phyloP scores from a whole-genome alignment of 2,113 vertebrate genomes.

The Elachura formosa region DNA sequence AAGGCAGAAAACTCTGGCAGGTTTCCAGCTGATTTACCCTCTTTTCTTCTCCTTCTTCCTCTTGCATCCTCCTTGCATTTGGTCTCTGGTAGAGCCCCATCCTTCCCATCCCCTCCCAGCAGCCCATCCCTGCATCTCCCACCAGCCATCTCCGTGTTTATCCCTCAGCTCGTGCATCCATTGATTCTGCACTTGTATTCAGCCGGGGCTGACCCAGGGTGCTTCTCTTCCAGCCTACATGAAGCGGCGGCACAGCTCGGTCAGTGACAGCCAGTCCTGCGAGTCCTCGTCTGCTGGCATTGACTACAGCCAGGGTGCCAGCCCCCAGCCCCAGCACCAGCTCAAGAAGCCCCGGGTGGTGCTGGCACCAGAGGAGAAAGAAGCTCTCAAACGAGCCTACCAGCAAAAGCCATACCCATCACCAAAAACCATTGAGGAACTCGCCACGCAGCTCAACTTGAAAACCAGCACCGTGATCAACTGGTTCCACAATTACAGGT shows the following conservation, averaged over 20 bases:
- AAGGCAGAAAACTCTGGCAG: neutral
- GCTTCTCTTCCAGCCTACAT: conserved; percentile 83
- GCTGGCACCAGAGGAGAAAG: conserved; percentile 92
- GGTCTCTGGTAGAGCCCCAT: neutral
- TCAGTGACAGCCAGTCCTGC: conserved; percentile 87
- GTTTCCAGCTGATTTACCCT: neutral
- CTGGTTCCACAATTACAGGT: conserved; percentile 87
- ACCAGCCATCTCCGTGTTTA: accelerated
- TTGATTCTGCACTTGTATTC: neutral
- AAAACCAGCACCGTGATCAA: conserved; percentile 92
- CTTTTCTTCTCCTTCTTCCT: neutral
- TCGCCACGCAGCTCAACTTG: conserved; percentile 95
- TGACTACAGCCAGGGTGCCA: conserved; percentile 87
- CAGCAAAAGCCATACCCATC: conserved; percentile 98
- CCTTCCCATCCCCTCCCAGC: neutral
- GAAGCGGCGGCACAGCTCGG: conserved; percentile 92
- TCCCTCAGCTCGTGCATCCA: neutral
- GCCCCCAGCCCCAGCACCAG: conserved; percentile 88
- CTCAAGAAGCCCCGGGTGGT: conserved; percentile 93
- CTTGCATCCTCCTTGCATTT: neutral
- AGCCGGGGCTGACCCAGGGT: neutral
- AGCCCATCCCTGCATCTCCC: neutral
- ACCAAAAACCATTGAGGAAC: conserved; percentile 96
- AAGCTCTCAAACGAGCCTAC: conserved; percentile 90
- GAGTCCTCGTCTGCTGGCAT: conserved; percentile 76